Evolutionary conservation across 2,888 invertebrate species (phyloP).

Genomic region (Sphaeridia pumilis): DNA sequence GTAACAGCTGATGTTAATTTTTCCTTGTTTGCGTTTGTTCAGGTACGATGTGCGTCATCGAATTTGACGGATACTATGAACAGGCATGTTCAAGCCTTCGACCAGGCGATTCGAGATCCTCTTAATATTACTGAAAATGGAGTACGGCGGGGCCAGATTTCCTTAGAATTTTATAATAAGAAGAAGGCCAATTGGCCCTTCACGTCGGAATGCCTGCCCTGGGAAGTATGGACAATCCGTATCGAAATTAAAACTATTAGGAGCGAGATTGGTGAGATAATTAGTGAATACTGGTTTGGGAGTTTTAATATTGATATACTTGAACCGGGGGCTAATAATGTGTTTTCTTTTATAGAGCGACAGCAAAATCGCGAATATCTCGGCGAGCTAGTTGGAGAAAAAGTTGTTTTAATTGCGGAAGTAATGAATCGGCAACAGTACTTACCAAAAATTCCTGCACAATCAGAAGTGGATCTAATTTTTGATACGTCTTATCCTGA

Average conservation of each 20-base stretch:
- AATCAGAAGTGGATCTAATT: constrained; percentile 79
- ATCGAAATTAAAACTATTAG: constrained; percentile 75
- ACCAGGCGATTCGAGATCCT: constrained; percentile 40
- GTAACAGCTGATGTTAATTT: too few relatives aligned
- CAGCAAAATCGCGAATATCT: constrained; percentile 77
- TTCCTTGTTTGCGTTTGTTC: too few relatives aligned
- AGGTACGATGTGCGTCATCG: constrained; percentile 76
- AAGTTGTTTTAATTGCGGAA: constrained; percentile 87
- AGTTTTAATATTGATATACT: background rate
- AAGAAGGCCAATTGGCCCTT: constrained; percentile 83
- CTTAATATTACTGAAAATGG: constrained; percentile 34
- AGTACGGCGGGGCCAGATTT: constrained; percentile 57
- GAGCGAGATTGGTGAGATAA: constrained; percentile 56
- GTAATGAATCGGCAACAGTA: constrained; percentile 93
- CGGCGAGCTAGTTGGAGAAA: constrained; percentile 77
- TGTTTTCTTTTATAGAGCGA: constrained; percentile 53
- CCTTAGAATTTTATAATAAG: constrained; percentile 88
- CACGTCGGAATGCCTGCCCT: constrained; percentile 81
- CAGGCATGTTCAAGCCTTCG: constrained; percentile 46
- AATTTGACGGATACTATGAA: constrained; percentile 58
- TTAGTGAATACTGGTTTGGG: constrained; percentile 3
- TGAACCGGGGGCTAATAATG: background rate
- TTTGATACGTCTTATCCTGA: constrained; percentile 89
- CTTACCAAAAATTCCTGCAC: constrained; percentile 88
- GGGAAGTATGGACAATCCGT: constrained; percentile 97